Base-by-base conservation (phyloP, 2,113 vertebrate genomes). In the Cavia aperea region DNA sequence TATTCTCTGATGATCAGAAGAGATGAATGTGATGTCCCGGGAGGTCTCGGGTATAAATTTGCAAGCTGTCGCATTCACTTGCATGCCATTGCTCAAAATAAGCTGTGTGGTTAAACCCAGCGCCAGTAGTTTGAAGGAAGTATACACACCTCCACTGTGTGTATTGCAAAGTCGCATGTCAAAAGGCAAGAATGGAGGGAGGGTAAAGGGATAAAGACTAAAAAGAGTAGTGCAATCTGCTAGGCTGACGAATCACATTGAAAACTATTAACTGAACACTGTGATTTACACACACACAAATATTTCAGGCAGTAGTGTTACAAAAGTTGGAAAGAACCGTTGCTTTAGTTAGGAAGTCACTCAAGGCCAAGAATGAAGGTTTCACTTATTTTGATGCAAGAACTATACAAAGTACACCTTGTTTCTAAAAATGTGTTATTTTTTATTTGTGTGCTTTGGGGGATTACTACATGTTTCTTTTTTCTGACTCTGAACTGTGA, bases 351-450 rank as follows among this genome's bases (percentile, higher is more conserved):
- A 56, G 24, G 18, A 60, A 73, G 31, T 81, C 58, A 90, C 39
- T 89, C 66, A 31, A 0, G 4, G 62, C 33, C 91, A 92, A 94
- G 26, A 36, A 21, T 24, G 31, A 81, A 62, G 1, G 4, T 93
- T 91, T 93, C 13, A 92, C 12, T 89, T 84, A 89, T 63, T 92
- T 90, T 92, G 46, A 75, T 78, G 75, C 49, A 33, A 93, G 78
- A 93, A 68, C 9, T 39, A 58, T 33, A 90, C 1, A 36, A 73
- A 21, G 9, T 6, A 54, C 51, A 89, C 13, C 5, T 6, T 79
- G 7, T 39, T 92, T 81, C 54, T 6, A 5, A 46, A 88, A 43
- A 54, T 62, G 0, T 4, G 1, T 12, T 39, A 39, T 49, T 39
- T n/a, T 21, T 31, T 0, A 39, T 82, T 24, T 70, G 9, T 65